Evolutionary conservation across 2,113 vertebrate species (phyloP).

Genomic region (Lophura nycthemera): DNA sequence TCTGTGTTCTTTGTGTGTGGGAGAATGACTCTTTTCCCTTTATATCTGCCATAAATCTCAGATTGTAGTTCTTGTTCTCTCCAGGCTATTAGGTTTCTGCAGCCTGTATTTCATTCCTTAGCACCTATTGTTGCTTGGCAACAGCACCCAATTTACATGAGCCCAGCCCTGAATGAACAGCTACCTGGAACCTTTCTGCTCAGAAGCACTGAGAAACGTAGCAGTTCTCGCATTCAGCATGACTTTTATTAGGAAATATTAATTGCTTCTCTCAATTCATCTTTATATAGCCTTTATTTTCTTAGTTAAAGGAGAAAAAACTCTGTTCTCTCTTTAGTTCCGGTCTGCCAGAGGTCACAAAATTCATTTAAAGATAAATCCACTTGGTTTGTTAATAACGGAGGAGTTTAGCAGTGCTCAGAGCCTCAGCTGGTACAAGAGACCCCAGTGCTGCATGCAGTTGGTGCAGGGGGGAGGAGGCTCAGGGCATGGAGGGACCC

Average conservation of each 20-base stretch:
- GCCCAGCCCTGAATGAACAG: conserved; percentile 51
- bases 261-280: conserved; percentile 35
- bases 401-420: background rate
- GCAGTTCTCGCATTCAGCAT: background rate
- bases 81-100: conserved; percentile 70
- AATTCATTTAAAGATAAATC: conserved; percentile 51
- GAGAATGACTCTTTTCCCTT: conserved; percentile 49
- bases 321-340: background rate
- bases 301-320: background rate
- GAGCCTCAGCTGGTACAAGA: background rate
- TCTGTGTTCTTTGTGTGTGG: conserved; percentile 50
- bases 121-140: conserved; percentile 75
- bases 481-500: background rate
- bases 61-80: conserved; percentile 69
- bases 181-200: conserved; percentile 59
- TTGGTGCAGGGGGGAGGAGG: background rate
- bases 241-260: conserved; percentile 60
- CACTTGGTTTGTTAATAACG: conserved; percentile 29
- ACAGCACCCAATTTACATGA: conserved; percentile 67
- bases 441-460: background rate
- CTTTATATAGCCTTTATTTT: conserved; percentile 21
- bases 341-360: conserved; percentile 27
- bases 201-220: conserved; percentile 19
- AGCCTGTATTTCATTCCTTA: conserved; percentile 72
- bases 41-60: conserved; percentile 65